phyloP scores from a whole-genome alignment of 1,140 invertebrate species.

The Rhysida immarginata region DNA sequence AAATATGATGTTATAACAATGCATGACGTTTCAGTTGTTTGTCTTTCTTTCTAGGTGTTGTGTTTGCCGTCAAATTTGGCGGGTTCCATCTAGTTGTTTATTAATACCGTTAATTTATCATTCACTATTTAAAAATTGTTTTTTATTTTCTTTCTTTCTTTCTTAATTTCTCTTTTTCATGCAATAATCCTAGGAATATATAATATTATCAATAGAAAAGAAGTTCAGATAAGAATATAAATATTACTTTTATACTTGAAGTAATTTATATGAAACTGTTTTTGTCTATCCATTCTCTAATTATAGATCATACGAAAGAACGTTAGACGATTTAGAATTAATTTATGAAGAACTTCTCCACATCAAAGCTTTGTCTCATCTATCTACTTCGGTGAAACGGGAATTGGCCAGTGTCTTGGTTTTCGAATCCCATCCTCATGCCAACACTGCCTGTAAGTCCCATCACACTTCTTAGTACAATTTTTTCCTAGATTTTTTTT shows the following conservation, averaged over 20 bases:
- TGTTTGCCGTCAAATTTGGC: no score
- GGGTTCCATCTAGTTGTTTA: no score
- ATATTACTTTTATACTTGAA: constrained; percentile 6
- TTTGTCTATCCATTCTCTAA: no score
- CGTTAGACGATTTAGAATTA: constrained; percentile 59
- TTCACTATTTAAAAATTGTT: no score
- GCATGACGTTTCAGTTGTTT: no score
- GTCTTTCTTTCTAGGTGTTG: no score
- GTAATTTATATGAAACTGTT: no score
- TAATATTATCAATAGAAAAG: not conserved
- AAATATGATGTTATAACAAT: no score
- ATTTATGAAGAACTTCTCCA: constrained; percentile 73
- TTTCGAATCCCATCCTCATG: constrained; percentile 64
- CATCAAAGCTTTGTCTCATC: constrained; percentile 62
- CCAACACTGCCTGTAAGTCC: constrained; percentile 63
- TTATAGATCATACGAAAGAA: constrained; percentile 51
- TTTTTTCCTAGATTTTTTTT: no score
- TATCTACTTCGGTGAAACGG: constrained; percentile 67
- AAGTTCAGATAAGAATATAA: not conserved
- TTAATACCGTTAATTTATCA: no score
- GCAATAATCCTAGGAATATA: not conserved
- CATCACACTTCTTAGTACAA: no score
- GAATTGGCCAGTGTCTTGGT: constrained; percentile 63
- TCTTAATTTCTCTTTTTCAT: not conserved
- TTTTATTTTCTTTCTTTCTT: not conserved